phyloP scores from a whole-genome alignment of 2,797 vertebrate genomes.

The Alosa sapidissima region DNA sequence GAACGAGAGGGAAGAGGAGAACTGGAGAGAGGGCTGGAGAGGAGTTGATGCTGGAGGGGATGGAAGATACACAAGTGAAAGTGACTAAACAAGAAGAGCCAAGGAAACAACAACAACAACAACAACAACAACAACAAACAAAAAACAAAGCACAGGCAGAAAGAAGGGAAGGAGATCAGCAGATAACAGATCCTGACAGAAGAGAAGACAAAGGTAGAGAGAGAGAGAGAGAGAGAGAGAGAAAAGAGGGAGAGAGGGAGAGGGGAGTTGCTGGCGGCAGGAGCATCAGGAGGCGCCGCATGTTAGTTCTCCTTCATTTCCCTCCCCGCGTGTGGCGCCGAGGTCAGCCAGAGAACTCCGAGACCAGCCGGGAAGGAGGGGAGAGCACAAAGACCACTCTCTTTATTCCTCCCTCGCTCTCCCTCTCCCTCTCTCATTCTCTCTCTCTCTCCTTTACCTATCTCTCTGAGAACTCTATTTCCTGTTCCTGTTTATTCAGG shows the following conservation, averaged over 20 bases:
- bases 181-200: background rate
- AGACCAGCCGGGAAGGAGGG: conserved; percentile 17
- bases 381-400: background rate
- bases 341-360: conserved; percentile 49
- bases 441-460: background rate
- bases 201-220: conserved; percentile 23
- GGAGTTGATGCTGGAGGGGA: conserved; percentile 32
- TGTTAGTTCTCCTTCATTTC: conserved; percentile 65
- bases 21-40: conserved; percentile 32
- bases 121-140: background rate
- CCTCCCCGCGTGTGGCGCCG: conserved; percentile 46
- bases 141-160: conserved; percentile 23
- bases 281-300: conserved; percentile 44
- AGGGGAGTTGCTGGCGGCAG: conserved; percentile 39
- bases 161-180: conserved; percentile 31
- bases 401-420: background rate
- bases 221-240: conserved; percentile 50
- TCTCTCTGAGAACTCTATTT: background rate
- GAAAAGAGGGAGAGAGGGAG: conserved; percentile 21
- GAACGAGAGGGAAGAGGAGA: background rate
- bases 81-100: conserved; percentile 9
- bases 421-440: background rate
- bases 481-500: conserved; percentile 3
- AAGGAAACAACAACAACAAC: background rate
- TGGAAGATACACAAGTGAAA: background rate